Conservation (phyloP, 2,797 vertebrate species). For the Leucoraja ocellata region DNA sequence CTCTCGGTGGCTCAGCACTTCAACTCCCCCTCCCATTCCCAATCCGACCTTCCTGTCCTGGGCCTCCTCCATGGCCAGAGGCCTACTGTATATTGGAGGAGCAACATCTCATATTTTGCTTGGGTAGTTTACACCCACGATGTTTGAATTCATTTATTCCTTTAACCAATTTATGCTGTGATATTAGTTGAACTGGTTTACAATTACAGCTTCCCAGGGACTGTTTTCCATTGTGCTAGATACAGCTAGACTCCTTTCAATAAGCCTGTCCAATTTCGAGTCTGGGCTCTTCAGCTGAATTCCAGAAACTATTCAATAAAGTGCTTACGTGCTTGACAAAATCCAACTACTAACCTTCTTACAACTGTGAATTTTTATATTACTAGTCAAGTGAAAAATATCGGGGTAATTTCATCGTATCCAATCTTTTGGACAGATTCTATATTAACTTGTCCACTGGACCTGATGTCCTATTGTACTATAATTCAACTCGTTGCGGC, state of each 20-base stretch:
- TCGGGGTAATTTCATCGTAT: background rate
- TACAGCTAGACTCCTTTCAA: background rate
- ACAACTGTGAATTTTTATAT: background rate
- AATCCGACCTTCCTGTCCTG: too few relatives aligned
- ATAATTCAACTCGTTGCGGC: background rate
- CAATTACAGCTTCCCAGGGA: background rate
- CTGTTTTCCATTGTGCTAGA: background rate
- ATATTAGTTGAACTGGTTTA: slow-evolving; percentile 17
- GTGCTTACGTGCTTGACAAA: background rate
- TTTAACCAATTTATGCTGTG: slow-evolving; percentile 19
- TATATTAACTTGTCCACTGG: background rate
- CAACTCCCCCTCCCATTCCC: too few relatives aligned
- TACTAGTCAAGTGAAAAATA: background rate
- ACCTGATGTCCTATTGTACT: background rate
- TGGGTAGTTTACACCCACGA: too few relatives aligned
- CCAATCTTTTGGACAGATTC: background rate
- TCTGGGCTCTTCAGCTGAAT: background rate
- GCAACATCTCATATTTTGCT: too few relatives aligned
- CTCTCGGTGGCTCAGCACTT: too few relatives aligned
- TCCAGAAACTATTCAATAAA: background rate
- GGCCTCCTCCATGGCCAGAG: too few relatives aligned
- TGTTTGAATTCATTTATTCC: slow-evolving; percentile 12
- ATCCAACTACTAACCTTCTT: background rate
- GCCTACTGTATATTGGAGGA: too few relatives aligned
- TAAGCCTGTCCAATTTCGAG: background rate